Conservation (phyloP, 1,140 invertebrate genomes). For the Tetramorium parvispinum region DNA sequence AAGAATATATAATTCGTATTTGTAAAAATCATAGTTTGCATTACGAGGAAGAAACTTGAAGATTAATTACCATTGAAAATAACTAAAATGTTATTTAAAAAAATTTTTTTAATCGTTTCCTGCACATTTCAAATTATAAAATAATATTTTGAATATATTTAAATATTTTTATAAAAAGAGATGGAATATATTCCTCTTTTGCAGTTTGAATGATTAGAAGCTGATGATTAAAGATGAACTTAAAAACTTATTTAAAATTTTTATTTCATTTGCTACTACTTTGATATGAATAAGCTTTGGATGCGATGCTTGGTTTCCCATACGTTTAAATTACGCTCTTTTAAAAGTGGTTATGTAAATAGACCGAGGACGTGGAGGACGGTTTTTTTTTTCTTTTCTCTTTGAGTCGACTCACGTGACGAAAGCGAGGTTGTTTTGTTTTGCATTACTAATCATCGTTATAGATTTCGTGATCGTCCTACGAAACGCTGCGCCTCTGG, state of each 20-base stretch:
- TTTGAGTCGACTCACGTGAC: not conserved
- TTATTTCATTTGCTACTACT: not conserved
- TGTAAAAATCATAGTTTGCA: not conserved
- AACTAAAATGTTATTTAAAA: not conserved
- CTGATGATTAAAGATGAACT: not conserved
- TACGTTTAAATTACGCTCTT: not conserved
- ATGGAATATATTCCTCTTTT: not conserved
- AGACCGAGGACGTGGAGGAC: not conserved
- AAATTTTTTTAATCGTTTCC: not conserved
- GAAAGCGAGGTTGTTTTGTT: not conserved
- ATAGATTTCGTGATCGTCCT: conserved; percentile 16
- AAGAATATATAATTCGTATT: not conserved
- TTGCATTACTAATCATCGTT: not conserved
- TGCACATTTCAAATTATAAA: not conserved
- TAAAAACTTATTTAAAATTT: not conserved
- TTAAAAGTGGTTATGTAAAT: not conserved
- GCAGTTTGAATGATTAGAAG: not conserved
- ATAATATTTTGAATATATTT: not conserved
- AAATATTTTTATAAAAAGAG: not conserved
- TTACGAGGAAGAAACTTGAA: not conserved
- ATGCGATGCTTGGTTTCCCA: not conserved
- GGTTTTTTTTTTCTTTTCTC: not conserved
- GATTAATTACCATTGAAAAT: not conserved
- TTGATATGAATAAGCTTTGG: not conserved
- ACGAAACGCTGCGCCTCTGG: conserved; percentile 20